phyloP scores from a whole-genome alignment of 2,797 vertebrate genomes.

The Discoglossus pictus region DNA sequence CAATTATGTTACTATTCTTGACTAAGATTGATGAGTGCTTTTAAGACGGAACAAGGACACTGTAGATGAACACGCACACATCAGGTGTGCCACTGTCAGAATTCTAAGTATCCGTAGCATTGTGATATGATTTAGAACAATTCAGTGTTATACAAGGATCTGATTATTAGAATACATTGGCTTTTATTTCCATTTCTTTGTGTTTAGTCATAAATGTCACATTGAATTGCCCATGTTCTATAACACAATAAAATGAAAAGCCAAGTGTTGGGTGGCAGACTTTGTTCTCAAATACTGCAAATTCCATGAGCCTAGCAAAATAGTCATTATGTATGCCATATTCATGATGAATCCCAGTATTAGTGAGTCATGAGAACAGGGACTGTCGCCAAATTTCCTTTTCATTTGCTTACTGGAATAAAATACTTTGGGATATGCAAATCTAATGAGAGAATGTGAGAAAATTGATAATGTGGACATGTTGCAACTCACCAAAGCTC shows the following conservation, averaged over 20 bases:
- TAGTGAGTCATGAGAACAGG: slow-evolving; percentile 22
- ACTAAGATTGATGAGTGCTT: slow-evolving; percentile 20
- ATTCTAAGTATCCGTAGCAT: no score
- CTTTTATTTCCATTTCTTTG: neutral
- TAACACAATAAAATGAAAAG: neutral
- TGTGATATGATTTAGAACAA: no score
- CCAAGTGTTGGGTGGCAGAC: neutral
- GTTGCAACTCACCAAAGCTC: neutral
- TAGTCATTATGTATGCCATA: slow-evolving; percentile 16
- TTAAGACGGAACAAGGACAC: no score
- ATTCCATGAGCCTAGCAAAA: slow-evolving; percentile 17
- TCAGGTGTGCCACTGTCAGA: no score
- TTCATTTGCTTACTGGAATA: slow-evolving; percentile 16
- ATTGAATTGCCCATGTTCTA: neutral
- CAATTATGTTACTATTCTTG: slow-evolving; percentile 21
- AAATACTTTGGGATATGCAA: slow-evolving; percentile 24
- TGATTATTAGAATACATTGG: no score
- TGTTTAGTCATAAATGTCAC: no score
- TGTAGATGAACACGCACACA: no score
- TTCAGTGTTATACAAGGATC: no score
- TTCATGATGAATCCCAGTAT: slow-evolving; percentile 7
- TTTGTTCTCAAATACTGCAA: neutral
- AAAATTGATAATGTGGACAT: slow-evolving; percentile 7
- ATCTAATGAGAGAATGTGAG: neutral
- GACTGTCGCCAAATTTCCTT: slow-evolving; percentile 20